Conservation (phyloP, 1,140 invertebrate genomes). For the Goniozus legneri region DNA sequence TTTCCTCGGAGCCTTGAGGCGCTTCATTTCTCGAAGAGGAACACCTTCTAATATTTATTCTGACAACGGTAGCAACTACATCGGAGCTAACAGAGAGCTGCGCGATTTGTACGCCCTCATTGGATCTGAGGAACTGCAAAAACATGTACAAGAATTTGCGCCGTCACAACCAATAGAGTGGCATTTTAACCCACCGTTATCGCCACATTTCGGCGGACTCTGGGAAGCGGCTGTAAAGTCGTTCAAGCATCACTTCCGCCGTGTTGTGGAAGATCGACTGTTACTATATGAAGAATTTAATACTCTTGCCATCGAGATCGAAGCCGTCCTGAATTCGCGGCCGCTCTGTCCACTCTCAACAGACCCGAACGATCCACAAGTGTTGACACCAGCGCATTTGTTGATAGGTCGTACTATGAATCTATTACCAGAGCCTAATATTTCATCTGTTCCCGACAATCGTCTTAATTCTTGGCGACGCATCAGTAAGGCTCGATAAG, state of each 20-base stretch:
- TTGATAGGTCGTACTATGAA: conserved; percentile 21
- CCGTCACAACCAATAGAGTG: conserved; percentile 3
- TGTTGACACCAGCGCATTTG: conserved; percentile 4
- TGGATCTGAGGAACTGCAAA: no score
- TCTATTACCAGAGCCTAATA: not conserved
- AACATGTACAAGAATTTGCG: no score
- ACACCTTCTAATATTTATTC: no score
- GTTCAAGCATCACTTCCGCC: conserved; percentile 17
- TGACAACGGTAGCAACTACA: no score
- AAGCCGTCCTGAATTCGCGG: no score
- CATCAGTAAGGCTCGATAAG: conserved; percentile 21
- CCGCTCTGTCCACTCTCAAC: no score
- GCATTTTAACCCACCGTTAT: not conserved
- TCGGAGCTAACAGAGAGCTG: no score
- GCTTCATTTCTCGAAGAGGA: no score
- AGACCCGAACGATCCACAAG: conserved; percentile 17
- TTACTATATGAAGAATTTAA: conserved; percentile 16
- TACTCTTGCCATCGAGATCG: conserved; percentile 11
- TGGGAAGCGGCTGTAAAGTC: no score
- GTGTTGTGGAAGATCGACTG: conserved; percentile 3
- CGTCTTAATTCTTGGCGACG: conserved; percentile 3
- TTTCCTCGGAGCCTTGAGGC: no score
- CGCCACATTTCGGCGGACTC: conserved; percentile 6
- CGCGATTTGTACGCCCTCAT: no score
- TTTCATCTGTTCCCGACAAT: conserved; percentile 4